Base-by-base conservation (phyloP, 2,797 vertebrate species). In the Tiaroga cobitis region DNA sequence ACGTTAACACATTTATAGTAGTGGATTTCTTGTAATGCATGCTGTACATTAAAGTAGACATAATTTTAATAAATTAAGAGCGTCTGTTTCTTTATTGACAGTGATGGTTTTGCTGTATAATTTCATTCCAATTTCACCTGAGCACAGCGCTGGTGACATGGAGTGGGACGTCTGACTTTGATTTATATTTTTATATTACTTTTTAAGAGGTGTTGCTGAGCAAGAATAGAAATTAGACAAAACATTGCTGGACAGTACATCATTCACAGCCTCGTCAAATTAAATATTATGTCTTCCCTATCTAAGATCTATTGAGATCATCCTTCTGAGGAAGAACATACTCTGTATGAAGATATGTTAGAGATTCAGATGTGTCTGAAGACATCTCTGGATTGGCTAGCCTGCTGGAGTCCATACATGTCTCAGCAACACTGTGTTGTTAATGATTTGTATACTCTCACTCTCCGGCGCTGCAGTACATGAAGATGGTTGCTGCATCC, bases 401-500 rank as follows among this genome's bases (percentile, higher is more conserved):
- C 76, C 70, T 49, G 34, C 61, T 80, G 70, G 61, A 80, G 70
- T 73, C 19, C 32, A 80, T 19, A 68, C 61, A 37, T 56, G n/a
- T 68, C 59, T 54, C 15, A 18, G 29, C 10, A 56, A 6, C 32
- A 24, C n/a, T 26, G 56, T 37, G 32, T 37, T 54, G 77, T 43
- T 68, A 68, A 39, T 11, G 49, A 68, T 84, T 70, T 68, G n/a
- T 74, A 56, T 26, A 24, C 59, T 86, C 68, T 80, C 63, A 49
- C 67, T 88, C 81, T 73, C 19, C 0, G 83, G 49, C 26, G 1
- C 56, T 15, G 67, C 18, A n/a, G 51, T 32, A 49, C 34, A 74
- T n/a, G 68, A 34, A 59, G 79, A 90, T 75, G 83, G 85, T 49
- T 82, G 63, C 32, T 80, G 68, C 54, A 77, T 85, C 77, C 76